These are phyloP conservation scores for Falco cherrug DNA, from an alignment of 2,797 vertebrate genomes.

Conservation along the genomic window DNA sequence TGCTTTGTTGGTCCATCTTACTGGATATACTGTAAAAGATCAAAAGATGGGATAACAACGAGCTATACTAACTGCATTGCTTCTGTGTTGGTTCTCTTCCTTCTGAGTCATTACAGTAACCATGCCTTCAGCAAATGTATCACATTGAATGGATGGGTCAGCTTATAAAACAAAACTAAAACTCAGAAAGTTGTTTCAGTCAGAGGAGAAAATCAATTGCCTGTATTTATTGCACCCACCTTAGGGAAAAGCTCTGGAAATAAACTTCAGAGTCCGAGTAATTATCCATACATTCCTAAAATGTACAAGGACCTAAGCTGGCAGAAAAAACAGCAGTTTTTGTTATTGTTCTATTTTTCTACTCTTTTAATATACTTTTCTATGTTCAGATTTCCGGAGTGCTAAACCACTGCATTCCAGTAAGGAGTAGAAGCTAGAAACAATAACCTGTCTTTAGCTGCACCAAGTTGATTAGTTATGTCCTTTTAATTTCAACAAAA, in stretches of 20 bases:
- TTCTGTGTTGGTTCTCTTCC: background rate
- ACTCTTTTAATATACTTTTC: background rate
- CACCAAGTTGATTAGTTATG: background rate
- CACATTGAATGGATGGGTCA: background rate
- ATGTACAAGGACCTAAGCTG: background rate
- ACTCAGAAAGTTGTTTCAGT: background rate
- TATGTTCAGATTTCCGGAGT: background rate
- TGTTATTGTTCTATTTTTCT: background rate
- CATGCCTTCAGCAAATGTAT: background rate
- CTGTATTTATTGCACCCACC: background rate
- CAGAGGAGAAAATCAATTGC: background rate
- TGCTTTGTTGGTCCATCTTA: background rate
- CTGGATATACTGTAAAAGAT: background rate
- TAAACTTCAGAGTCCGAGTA: background rate
- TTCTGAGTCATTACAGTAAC: background rate
- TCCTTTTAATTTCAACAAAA: background rate
- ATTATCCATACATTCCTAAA: background rate
- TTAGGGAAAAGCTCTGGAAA: background rate
- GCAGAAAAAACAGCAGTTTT: fast-evolving
- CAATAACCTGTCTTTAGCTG: background rate
- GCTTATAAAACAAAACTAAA: background rate
- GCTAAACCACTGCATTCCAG: background rate
- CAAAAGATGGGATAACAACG: background rate
- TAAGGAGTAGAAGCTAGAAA: background rate
- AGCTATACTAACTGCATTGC: background rate